Percentiles rank a stretch among this genome's conserved stretches.
Conservation (phyloP, 2,888 invertebrate species). For the Ectemnius cavifrons region DNA sequence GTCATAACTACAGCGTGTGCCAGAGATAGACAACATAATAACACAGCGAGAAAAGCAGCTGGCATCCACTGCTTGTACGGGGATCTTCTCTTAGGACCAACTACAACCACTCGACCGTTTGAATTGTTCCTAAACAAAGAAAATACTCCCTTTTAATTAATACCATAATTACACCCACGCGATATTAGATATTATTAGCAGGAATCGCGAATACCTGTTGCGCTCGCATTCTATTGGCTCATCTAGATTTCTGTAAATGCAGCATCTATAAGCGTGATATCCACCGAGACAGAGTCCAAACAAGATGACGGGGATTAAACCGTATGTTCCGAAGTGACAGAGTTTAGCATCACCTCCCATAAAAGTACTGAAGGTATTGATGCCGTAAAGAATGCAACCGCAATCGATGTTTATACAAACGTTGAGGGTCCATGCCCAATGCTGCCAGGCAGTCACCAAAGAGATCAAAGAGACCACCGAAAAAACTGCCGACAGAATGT, state of each 20-base stretch:
- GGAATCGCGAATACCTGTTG: constrained; percentile 36
- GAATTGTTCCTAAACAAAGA: constrained; percentile 43
- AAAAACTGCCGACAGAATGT: constrained; percentile 58
- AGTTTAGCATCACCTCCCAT: constrained; percentile 75
- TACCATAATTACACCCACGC: neutral
- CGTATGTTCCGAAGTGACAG: constrained; percentile 74
- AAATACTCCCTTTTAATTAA: neutral
- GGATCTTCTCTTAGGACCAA: constrained; percentile 62
- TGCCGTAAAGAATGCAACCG: constrained; percentile 76
- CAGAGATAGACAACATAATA: constrained; percentile 84
- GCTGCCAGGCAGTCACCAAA: constrained; percentile 71
- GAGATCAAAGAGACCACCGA: constrained; percentile 66
- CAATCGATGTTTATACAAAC: constrained; percentile 73
- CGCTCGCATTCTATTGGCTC: constrained; percentile 46
- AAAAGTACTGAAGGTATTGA: constrained; percentile 72
- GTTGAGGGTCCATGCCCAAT: constrained; percentile 75
- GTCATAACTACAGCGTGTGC: constrained; percentile 85
- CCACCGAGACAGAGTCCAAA: constrained; percentile 65
- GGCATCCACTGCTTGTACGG: constrained; percentile 82
- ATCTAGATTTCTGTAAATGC: constrained; percentile 61
- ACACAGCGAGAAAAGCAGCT: constrained; percentile 81
- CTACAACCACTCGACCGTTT: constrained; percentile 63
- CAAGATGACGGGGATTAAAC: constrained; percentile 65
- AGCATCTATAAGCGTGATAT: constrained; percentile 76
- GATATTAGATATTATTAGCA: neutral